Conservation (phyloP, 37 sponge, comb jelly and placozoan species). For the Beroe forskalii region DNA sequence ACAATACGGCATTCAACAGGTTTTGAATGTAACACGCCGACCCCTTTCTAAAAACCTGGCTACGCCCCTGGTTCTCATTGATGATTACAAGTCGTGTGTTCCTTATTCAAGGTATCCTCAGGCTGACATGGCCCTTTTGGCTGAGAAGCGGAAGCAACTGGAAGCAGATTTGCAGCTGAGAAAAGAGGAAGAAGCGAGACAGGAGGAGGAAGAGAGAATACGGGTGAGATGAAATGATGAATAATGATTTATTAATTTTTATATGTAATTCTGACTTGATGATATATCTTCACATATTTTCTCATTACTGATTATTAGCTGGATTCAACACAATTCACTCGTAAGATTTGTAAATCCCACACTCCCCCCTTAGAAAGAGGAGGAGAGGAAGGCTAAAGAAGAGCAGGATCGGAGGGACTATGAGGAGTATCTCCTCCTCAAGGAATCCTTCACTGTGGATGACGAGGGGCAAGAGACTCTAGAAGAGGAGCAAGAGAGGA, state of each 20-base stretch:
- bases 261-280: too few relatives aligned
- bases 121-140: constrained; percentile 49
- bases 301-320: too few relatives aligned
- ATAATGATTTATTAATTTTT: constrained; percentile 65
- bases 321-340: too few relatives aligned
- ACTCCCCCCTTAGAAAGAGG: constrained; percentile 79
- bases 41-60: too few relatives aligned
- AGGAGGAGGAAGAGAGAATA: constrained; percentile 85
- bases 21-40: too few relatives aligned
- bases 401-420: constrained; percentile 77
- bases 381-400: constrained; percentile 70
- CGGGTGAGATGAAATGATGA: constrained; percentile 71
- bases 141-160: constrained; percentile 53
- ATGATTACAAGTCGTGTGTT: too few relatives aligned
- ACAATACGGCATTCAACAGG: too few relatives aligned
- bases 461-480: constrained; percentile 75
- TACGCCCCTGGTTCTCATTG: too few relatives aligned
- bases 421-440: constrained; percentile 82
- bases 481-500: constrained; percentile 68
- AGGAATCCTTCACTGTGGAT: constrained; percentile 80
- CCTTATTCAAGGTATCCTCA: too few relatives aligned
- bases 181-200: constrained; percentile 87
- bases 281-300: too few relatives aligned
- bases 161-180: constrained; percentile 23
- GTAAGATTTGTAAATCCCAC: too few relatives aligned